A percentile compares a stretch with the other conserved stretches of the same genome.
Conservation (phyloP, 2,797 vertebrate genomes). For the Sarcoramphus papa region DNA sequence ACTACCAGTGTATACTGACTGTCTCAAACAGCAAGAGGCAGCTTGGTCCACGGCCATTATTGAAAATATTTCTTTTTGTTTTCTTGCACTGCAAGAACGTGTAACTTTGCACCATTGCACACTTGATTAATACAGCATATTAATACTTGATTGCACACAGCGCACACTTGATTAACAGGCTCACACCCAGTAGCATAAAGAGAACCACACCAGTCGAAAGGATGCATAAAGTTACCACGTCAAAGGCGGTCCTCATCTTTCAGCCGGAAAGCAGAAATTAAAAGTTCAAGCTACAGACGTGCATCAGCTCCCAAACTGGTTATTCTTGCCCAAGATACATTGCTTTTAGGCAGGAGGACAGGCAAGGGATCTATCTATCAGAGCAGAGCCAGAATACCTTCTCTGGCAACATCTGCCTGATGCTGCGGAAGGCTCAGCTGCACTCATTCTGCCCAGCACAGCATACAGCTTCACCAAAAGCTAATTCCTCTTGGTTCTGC, state of each 20-base stretch:
- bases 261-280: not conserved
- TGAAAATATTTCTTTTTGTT: not conserved
- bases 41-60: not conserved
- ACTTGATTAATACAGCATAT: not conserved
- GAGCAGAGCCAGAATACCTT: not conserved
- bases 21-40: not conserved
- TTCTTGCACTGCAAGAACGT: not conserved
- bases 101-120: not conserved
- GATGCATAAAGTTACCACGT: fast-evolving
- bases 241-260: not conserved
- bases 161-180: not conserved
- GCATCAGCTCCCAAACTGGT: not conserved
- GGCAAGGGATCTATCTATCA: not conserved
- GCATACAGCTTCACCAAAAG: not conserved
- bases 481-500: not conserved
- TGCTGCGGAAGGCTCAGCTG: not conserved
- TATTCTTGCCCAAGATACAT: not conserved
- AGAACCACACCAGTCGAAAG: not conserved
- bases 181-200: not conserved
- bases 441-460: not conserved
- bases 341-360: not conserved
- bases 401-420: not conserved
- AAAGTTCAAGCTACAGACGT: not conserved
- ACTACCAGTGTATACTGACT: not conserved
- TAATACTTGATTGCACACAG: not conserved